Evolutionary conservation across 2,113 vertebrate species (phyloP), one percentile per base, ranked within the genome.

Genomic region (Datnioides undecimradiatus): DNA sequence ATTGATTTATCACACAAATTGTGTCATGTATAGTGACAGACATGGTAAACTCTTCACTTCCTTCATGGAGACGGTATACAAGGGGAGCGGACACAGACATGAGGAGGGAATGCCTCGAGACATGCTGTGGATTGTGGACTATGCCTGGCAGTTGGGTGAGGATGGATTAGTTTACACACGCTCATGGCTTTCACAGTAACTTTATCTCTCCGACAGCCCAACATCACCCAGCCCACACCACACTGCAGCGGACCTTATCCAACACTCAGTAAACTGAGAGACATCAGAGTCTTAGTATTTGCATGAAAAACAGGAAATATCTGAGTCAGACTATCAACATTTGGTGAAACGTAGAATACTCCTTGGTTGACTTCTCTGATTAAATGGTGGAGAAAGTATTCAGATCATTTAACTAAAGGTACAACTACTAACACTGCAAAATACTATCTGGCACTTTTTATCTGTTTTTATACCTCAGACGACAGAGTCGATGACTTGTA

Each of bases 111-210:
- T 21, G 79, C 74, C 86, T 85, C 31, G 12, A 64, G 54, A 87
- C 84, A 85, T 88, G 76, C 80, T 55, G 51, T 67, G 90, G 87
- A 90, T 62, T 2, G 85, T 36, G 59, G 67, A 55, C 68, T 73
- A 88, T 91, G 87, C 70, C 34, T 7, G 87, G 87, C 84, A 90
- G 82, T 63, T 87, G 87, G 88, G 55, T 80, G 80, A 88, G 81
- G 88, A 66, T 66, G 88, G 91, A 87, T 93, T 84, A 17, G 86
- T 92, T 93, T 93, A 90, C 92, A 93, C 89, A 27, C 70, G 73
- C 90, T 92, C 90, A 93, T 91, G 90, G 86, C 80, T 90, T 92
- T 93, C 76, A 82, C 79, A 16, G 92, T 88, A 92, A 93, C 85
- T 64, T n/a, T 71, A 93, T 88, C 84, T 63, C 12, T 36, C 13